Base-by-base conservation (phyloP, 53 echinoderm and acorn worm species). In the Luidia sarsii region DNA sequence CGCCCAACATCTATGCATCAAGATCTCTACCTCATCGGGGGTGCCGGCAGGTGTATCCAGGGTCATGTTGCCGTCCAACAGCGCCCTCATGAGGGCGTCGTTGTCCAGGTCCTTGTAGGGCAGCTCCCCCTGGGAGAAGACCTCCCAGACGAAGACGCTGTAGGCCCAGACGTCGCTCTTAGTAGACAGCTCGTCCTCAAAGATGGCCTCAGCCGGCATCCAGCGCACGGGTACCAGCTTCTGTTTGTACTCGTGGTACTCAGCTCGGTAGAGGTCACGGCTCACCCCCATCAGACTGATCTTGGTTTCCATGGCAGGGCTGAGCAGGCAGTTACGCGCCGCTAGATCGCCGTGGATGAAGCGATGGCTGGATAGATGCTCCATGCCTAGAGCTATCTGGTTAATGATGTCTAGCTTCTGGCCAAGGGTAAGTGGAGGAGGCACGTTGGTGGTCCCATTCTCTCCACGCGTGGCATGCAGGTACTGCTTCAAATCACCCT, bases 91-190 rank as follows among this genome's bases (percentile, higher is more conserved):
- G 48, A 94, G 87, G 41, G 73, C 87, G 32, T 99, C 99, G 67
- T 99, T 84, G 65, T 91, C 94, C 85, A 86, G 79, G 59, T 85
- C 55, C n/a, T 52, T 51, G 68, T 91, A 94, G 10, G 99, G 99
- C 79, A 91, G 65, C 63, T 81, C 70, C 3, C 94, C 99, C 81
- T 91, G 91, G 24, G 91, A 82, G 79, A 99, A 99, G 19, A 99
- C 91, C 80, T 99, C 99, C 99, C 99, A 99, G 6, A 87, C 82
- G 69, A 99, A 89, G 43, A 99, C 87, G 33, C 99, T 93, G 39
- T 83, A 99, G 31, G 99, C 91, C 94, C 94, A 99, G 38, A 99
- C 87, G 68, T 99, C 99, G 64, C 99, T 99, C 91, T 99, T 99
- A 13, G 99, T 91, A 23, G 93, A 93, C 64, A 93, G 89, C 70